Evolutionary conservation across 2,113 vertebrate genomes (phyloP).

Genomic region (Chascanopsetta lugubris): DNA sequence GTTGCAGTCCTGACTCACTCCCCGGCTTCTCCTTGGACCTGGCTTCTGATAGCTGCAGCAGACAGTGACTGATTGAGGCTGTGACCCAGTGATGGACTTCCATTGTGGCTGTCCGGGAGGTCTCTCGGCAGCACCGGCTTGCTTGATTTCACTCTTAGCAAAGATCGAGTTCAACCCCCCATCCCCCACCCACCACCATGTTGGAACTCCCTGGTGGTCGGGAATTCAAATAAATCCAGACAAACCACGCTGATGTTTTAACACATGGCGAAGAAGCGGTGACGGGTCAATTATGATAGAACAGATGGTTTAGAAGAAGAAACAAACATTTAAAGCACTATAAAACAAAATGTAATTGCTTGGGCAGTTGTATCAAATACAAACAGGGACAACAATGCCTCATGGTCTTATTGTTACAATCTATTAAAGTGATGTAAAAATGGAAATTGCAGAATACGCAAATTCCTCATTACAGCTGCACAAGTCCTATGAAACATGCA

Average conservation of each 20-base stretch:
- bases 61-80: constrained; percentile 71
- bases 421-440: too few species aligned
- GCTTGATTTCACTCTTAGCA: constrained; percentile 49
- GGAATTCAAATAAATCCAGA: constrained; percentile 31
- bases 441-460: too few species aligned
- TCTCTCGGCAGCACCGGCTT: constrained; percentile 26
- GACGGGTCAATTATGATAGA: constrained; percentile 8
- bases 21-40: constrained; percentile 50
- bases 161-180: constrained; percentile 25
- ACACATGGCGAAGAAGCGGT: background rate
- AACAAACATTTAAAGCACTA: background rate
- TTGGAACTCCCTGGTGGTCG: constrained; percentile 4
- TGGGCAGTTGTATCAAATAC: background rate
- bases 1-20: constrained; percentile 38
- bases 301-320: background rate
- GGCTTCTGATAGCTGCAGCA: constrained; percentile 29
- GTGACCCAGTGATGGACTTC: constrained; percentile 71
- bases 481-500: too few species aligned
- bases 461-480: too few species aligned
- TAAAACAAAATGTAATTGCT: too few species aligned
- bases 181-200: too few species aligned
- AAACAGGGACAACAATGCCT: too few species aligned
- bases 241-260: background rate
- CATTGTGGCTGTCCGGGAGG: constrained; percentile 53
- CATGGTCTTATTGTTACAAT: too few species aligned